Base-by-base conservation (phyloP, 2,888 invertebrate genomes). In the Drosophila formosana region DNA sequence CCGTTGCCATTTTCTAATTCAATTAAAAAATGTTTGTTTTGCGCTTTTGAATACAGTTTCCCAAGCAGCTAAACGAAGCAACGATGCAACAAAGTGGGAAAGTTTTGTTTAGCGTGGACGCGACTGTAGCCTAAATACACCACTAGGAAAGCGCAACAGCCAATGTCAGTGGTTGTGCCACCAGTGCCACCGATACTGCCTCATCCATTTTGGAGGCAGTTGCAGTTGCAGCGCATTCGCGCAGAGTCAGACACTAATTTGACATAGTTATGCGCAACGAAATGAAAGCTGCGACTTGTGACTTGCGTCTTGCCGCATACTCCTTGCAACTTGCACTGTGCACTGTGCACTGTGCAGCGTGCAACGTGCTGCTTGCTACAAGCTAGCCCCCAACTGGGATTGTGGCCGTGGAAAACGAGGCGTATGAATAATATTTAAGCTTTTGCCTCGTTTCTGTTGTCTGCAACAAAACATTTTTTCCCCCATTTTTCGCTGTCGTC, bases 1-100 rank as follows among this genome's bases (percentile, higher is more conserved):
- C 86, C 86, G 86, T 86, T 86, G 86, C 86, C 86, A 86, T 86
- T 86, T 86, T 89, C 89, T 89, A 86, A 86, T 86, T 86, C 86
- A 86, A 86, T 86, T 86, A 86, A 89, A 86, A 80, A 84, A 78
- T 65, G 70, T 79, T 75, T 71, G 70, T 68, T 60, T 55, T 63
- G 55, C 49, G 69, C 84, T 84, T 85, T 87, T 85, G 84, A 85
- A 85, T 85, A 82, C 80, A 75, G 78, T 85, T 85, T 85, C 85
- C 81, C 83, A 80, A 85, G 83, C 68, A 82, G 79, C 45, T 41
- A 55, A 81, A 64, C 45, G 39, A 61, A 82, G 32, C 52, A 81
- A 64, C 45, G 39, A 61, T 80, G 32, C 52, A 81, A 64, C 45
- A 30, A 62, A 82, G 72, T 74, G 87, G 79, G 84, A 86, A 86